phyloP scores from a whole-genome alignment of 2,888 invertebrate species.

The Lacanobia wlatinum region DNA sequence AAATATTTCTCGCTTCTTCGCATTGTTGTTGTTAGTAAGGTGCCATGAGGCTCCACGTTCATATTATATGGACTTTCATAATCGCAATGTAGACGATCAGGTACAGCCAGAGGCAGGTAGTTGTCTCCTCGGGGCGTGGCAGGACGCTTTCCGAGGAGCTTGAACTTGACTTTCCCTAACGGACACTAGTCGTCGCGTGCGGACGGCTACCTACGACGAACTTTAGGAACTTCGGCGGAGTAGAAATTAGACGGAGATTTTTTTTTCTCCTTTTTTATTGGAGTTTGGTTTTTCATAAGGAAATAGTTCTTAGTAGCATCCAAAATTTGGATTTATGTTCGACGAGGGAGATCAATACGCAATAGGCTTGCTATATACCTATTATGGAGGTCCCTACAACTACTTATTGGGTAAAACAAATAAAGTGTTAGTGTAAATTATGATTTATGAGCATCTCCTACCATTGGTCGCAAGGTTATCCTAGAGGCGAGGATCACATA shows the following conservation, averaged over 20 bases:
- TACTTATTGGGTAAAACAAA: no score
- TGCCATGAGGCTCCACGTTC: neutral
- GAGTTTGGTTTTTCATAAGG: no score
- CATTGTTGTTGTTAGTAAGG: neutral
- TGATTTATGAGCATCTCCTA: no score
- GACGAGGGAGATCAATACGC: no score
- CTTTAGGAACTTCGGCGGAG: neutral
- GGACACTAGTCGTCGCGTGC: conserved; percentile 46
- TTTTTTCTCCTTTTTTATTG: neutral
- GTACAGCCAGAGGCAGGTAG: conserved; percentile 33
- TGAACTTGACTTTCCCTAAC: conserved; percentile 87
- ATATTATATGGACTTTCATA: conserved; percentile 40
- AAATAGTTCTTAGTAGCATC: no score
- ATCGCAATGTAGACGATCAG: conserved; percentile 37
- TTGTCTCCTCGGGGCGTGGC: conserved; percentile 54
- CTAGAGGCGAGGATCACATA: no score
- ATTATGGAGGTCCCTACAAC: no score
- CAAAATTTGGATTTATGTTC: no score
- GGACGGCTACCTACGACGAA: conserved; percentile 67
- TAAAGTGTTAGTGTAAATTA: no score
- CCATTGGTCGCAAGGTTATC: no score
- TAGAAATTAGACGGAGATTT: neutral
- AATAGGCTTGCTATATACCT: no score
- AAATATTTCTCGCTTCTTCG: neutral
- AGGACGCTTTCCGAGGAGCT: conserved; percentile 74